A percentile compares a stretch with the other conserved stretches of the same genome.
phyloP scores from a whole-genome alignment of 2,888 invertebrate species.

The Papilio protenor region DNA sequence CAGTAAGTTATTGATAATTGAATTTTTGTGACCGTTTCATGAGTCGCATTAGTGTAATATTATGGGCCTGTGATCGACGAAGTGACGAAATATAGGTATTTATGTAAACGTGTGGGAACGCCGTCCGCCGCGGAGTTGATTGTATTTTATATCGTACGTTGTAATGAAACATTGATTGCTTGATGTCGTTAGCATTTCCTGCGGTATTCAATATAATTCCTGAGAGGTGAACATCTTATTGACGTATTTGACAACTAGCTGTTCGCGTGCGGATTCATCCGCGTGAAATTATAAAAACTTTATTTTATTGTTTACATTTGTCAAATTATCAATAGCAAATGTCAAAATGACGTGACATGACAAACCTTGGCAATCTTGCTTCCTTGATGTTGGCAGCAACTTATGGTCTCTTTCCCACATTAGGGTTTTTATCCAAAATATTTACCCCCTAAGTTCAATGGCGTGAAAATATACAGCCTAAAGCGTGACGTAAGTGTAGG shows the following conservation, averaged over 20 bases:
- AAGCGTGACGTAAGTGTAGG: no score
- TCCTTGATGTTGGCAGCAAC: no score
- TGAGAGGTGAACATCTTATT: neutral
- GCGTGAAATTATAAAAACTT: no score
- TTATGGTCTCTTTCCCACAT: no score
- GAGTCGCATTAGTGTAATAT: conserved; percentile 50
- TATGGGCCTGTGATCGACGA: conserved; percentile 21
- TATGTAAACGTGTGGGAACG: conserved; percentile 46
- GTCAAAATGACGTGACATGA: no score
- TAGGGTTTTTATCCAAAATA: no score
- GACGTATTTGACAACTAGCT: neutral
- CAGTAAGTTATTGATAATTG: conserved; percentile 66
- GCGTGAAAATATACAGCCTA: no score
- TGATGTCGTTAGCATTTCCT: conserved; percentile 25
- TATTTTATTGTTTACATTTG: no score
- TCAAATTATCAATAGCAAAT: no score
- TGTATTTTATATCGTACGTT: conserved; percentile 33
- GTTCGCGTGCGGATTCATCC: no score
- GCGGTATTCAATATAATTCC: neutral
- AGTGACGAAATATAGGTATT: conserved; percentile 40
- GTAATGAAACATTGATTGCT: conserved; percentile 34
- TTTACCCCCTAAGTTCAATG: no score
- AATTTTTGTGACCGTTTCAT: conserved; percentile 66
- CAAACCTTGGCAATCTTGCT: no score
- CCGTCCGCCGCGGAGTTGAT: conserved; percentile 18